Base-by-base conservation (phyloP, 2,888 invertebrate species). In the Oscheius onirici region DNA sequence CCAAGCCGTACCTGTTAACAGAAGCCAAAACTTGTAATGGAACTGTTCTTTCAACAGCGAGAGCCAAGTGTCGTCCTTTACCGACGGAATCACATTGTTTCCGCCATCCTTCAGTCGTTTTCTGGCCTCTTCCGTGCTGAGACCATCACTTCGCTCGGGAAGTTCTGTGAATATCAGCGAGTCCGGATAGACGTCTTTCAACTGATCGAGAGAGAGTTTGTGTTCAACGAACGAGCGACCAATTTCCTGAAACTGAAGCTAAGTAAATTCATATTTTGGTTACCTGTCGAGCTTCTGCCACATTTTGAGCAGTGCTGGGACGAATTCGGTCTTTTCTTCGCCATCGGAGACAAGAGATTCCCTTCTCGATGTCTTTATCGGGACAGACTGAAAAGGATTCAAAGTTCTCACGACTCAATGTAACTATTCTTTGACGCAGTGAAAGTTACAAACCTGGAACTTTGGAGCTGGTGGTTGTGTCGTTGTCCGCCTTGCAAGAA, bases 11-110 rank as follows among this genome's bases (percentile, higher is more conserved):
- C 83, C 82, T 28, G 83, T 75, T 1, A 86, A 73, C 0, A 86
- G 77, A 22, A 86, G 71, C 86, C 86, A 86, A 65, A 86, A 86
- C 71, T 85, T 85, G 77, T 85, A 83, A 51, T 86, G 82, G 57
- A 86, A 86, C 65, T 86, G 86, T 17, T 72, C 74, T 24, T 81
- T 75, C 72, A 86, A 81, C 57, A 84, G 71, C 46, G 74, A 72
- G 43, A 81, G 57, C 8, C 83, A 55, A 55, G 77, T 82, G 17
- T 76, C 72, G 24, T 83, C 79, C 24, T 74, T 77, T 2, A 83
- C 82, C 1, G 81, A 73, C 11, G 76, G 75, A 41, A 86, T 80
- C 17, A 82, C 71, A 61, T 86, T 86, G 34, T 73, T 66, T 3
- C 85, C 86, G 10, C 86, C 86, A 66, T 86, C 86, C 69, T 75